These are phyloP conservation scores for Chrysodeixis includens DNA, from an alignment of 2,888 invertebrate genomes.

Conservation along the genomic window DNA sequence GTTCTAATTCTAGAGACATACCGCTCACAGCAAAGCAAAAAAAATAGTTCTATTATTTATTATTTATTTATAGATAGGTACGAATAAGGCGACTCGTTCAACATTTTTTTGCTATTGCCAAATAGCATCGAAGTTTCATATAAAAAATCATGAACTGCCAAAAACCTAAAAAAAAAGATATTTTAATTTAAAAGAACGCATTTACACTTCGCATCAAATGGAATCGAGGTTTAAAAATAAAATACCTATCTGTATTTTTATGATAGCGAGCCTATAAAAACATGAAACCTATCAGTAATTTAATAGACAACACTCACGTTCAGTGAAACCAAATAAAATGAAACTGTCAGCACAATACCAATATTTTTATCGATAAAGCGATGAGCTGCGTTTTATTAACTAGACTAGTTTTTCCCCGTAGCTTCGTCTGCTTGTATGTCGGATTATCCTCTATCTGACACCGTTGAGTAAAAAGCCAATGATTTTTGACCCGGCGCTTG, in stretches of 20 bases:
- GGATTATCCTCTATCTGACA: too few species aligned
- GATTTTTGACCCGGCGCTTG: too few species aligned
- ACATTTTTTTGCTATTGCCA: too few species aligned
- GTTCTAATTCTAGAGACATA: too few species aligned
- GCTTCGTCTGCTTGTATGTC: too few species aligned
- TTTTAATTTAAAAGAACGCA: neutral
- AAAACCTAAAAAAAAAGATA: neutral
- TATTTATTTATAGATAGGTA: too few species aligned
- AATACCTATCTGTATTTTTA: neutral
- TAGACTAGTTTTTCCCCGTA: conserved; percentile 4
- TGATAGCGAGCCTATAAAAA: conserved; percentile 18
- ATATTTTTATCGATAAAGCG: neutral
- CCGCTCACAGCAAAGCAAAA: too few species aligned
- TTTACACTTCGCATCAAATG: neutral
- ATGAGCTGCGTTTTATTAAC: conserved; percentile 5
- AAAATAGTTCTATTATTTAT: too few species aligned
- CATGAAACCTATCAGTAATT: conserved; percentile 30
- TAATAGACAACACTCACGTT: conserved; percentile 29
- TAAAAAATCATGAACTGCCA: neutral
- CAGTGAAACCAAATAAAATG: conserved; percentile 31
- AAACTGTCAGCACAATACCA: conserved; percentile 18
- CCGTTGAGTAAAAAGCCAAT: too few species aligned
- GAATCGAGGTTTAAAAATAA: conserved; percentile 2
- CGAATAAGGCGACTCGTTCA: too few species aligned
- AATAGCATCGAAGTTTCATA: too few species aligned